These are phyloP conservation scores for Pristionchus maxplancki DNA, from an alignment of 2,888 invertebrate species.

Conservation along the genomic window DNA sequence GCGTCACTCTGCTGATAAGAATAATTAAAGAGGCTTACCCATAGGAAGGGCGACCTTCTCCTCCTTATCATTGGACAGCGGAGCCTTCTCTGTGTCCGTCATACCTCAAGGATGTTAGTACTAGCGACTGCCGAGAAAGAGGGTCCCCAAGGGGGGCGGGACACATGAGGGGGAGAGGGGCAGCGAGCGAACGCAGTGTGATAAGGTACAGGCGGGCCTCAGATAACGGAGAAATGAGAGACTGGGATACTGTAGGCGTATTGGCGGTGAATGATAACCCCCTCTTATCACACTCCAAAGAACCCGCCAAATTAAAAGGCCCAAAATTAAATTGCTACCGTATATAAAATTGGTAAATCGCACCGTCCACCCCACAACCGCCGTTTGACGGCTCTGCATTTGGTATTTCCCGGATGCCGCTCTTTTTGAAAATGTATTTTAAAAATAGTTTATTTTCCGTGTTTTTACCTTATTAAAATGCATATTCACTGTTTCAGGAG, in stretches of 20 bases:
- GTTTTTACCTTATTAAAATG: background rate
- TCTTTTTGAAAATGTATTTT: conserved; percentile 36
- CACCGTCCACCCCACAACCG: background rate
- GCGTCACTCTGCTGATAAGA: background rate
- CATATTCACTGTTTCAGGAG: background rate
- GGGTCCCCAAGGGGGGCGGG: background rate
- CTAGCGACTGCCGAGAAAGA: background rate
- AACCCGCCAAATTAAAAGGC: conserved; percentile 22
- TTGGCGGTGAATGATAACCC: background rate
- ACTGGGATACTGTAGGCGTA: background rate
- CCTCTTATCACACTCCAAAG: background rate
- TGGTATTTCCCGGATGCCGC: background rate
- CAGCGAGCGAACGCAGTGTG: conserved; percentile 39
- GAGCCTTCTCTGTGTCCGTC: conserved; percentile 27
- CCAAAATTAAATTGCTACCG: conserved; percentile 44
- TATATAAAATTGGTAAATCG: background rate
- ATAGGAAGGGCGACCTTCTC: conserved; percentile 43
- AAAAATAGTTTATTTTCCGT: background rate
- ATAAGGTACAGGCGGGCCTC: background rate
- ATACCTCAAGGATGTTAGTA: conserved; percentile 19
- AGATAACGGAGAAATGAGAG: background rate
- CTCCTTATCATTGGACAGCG: conserved; percentile 27
- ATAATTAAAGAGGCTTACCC: conserved; percentile 26
- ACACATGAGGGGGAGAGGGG: background rate
- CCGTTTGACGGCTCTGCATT: background rate